Evolutionary conservation across 1,140 invertebrate genomes (phyloP), one percentile per base, ranked within the genome.

Genomic region (Ephestia elutella): DNA sequence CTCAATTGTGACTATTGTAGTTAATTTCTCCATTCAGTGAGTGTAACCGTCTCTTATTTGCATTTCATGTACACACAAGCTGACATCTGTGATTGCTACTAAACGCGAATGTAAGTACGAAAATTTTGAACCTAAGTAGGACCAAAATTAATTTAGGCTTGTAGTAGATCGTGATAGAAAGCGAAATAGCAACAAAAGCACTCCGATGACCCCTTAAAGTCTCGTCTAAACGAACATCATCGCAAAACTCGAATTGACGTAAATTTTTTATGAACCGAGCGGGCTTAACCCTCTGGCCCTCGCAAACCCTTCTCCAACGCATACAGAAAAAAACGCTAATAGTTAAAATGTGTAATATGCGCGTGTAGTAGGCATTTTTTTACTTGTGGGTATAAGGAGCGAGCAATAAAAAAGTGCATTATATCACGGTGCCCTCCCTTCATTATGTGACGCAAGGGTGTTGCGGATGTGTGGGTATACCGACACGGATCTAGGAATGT

Each of bases 331-430:
- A 78, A 80, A 73, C 68, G 69, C 75, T 85, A 80, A 88, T 88
- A 84, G 86, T 86, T 82, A 82, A 84, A 85, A 88, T 78, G 80
- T 82, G 79, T 78, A 86, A 78, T 78, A 69, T 67, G 65, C 75
- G 80, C 64, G 65, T 74, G 65, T 73, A 81, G 73, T 71, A 61
- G 70, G 74, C 78, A 71, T 86, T 85, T 87, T 77, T 87, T 86
- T 82, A 73, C 75, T 78, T 83, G 80, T 82, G 82, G 85, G 82
- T 85, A 82, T 78, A 77, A 82, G 76, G 79, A 86, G 82, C 70
- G 69, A 72, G 85, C 78, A 86, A 86, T 86, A 88, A 88, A 88
- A 88, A 88, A 88, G 68, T 83, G 81, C 85, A 88, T 88, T 88
- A 88, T 88, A 88, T 88, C 83, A 86, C 74, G 57, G 69, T 73